A percentile compares a stretch with the other conserved stretches of the same genome.
phyloP scores from a whole-genome alignment of 2,888 invertebrate genomes.

The Lysandra bellargus region DNA sequence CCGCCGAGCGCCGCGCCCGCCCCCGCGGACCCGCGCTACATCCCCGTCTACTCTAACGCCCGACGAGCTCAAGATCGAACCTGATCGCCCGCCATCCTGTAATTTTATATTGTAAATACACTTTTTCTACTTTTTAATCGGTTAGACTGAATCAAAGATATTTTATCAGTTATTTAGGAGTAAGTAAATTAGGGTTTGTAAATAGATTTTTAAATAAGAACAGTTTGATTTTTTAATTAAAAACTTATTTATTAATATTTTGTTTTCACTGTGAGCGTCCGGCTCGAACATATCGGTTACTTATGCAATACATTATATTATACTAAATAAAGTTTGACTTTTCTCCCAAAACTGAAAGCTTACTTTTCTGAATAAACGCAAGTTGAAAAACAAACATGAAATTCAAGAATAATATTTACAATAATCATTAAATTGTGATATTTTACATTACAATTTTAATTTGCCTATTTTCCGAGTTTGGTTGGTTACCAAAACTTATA shows the following conservation, averaged over 20 bases:
- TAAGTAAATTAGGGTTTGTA: constrained; percentile 50
- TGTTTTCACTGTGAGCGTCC: constrained; percentile 31
- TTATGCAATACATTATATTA: neutral
- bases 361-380: neutral
- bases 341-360: neutral
- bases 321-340: constrained; percentile 1
- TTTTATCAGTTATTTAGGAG: constrained; percentile 15
- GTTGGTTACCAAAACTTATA: neutral
- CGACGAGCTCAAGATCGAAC: constrained; percentile 37
- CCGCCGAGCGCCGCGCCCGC: constrained; percentile 31
- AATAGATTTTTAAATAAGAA: constrained; percentile 67
- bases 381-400: neutral
- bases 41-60: constrained; percentile 55
- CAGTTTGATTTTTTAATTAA: constrained; percentile 59
- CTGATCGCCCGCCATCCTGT: constrained; percentile 26
- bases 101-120: constrained; percentile 26
- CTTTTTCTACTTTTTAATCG: constrained; percentile 13
- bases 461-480: neutral
- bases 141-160: constrained; percentile 28
- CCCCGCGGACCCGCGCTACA: constrained; percentile 54
- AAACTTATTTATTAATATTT: constrained; percentile 71
- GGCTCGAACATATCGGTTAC: neutral
- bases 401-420: neutral
- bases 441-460: neutral
- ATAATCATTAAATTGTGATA: neutral